A percentile compares a stretch with the other conserved stretches of the same genome.
phyloP scores from a whole-genome alignment of 2,797 vertebrate genomes.

The Eremophila alpestris region DNA sequence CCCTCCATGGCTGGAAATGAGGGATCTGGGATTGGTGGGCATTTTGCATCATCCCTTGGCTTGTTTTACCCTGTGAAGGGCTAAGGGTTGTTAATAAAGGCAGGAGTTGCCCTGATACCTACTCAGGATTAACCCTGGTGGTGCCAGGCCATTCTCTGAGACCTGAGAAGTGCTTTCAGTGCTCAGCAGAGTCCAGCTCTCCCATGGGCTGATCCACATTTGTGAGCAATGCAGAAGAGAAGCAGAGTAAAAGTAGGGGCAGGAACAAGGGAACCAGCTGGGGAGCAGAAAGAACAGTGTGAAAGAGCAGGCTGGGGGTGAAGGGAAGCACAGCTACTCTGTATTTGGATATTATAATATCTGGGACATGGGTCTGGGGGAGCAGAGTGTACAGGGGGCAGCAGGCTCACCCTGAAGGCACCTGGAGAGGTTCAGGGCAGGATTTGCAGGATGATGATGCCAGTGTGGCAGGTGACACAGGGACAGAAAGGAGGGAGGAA shows the following conservation, averaged over 20 bases:
- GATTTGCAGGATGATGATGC: background rate
- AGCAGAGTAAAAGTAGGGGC: background rate
- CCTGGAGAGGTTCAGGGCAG: background rate
- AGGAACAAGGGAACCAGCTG: background rate
- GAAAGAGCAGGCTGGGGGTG: background rate
- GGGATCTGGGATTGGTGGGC: background rate
- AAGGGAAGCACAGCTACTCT: background rate
- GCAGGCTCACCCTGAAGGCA: background rate
- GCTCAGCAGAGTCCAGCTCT: background rate
- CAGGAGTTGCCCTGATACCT: background rate
- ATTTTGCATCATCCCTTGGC: background rate
- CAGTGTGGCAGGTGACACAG: background rate
- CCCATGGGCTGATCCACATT: rapidly evolving
- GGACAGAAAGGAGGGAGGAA: background rate
- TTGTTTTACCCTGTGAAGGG: background rate
- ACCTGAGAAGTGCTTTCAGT: background rate
- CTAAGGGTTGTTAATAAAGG: background rate
- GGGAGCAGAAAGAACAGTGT: background rate
- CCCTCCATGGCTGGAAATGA: background rate
- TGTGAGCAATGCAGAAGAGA: background rate
- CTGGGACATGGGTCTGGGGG: background rate
- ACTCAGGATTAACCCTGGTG: background rate
- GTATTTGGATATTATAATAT: background rate
- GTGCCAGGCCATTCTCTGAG: background rate
- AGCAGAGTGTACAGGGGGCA: background rate